A percentile compares a stretch with the other conserved stretches of the same genome.
Conservation (phyloP, 1,140 invertebrate genomes). For the Rhagoletis zephyria region DNA sequence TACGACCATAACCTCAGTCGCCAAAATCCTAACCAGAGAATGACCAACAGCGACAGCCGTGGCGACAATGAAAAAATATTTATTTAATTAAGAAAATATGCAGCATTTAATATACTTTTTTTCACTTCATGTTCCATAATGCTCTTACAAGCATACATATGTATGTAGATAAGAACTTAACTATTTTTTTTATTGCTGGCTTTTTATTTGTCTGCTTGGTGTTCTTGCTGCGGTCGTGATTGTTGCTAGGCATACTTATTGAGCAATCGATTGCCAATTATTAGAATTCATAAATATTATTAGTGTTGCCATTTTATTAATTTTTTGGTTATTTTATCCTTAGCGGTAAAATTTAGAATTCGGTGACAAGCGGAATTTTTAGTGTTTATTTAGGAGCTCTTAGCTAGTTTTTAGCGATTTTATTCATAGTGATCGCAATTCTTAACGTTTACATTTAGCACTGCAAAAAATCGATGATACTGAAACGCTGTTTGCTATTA, state of each 20-base stretch:
- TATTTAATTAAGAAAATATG: conserved; percentile 15
- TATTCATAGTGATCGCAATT: no score
- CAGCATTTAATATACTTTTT: not conserved
- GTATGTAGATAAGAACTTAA: no score
- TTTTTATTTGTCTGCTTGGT: not conserved
- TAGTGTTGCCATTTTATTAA: no score
- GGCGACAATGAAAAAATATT: not conserved
- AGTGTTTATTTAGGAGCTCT: no score
- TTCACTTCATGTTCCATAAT: no score
- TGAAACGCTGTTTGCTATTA: not conserved
- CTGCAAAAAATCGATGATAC: not conserved
- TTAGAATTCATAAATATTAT: not conserved
- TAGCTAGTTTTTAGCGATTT: no score
- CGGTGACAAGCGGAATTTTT: no score
- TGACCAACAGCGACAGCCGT: not conserved
- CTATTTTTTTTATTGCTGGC: no score
- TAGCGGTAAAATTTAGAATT: no score
- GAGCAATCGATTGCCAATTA: conserved; percentile 43
- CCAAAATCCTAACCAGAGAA: not conserved
- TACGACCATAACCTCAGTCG: not conserved
- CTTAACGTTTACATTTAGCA: no score
- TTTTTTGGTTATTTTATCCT: not conserved
- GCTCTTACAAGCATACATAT: no score
- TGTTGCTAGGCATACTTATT: conserved; percentile 25
- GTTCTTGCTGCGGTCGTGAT: not conserved